These are phyloP conservation scores for Sclerurus mexicanus DNA, from an alignment of 2,113 vertebrate species.

Conservation along the genomic window DNA sequence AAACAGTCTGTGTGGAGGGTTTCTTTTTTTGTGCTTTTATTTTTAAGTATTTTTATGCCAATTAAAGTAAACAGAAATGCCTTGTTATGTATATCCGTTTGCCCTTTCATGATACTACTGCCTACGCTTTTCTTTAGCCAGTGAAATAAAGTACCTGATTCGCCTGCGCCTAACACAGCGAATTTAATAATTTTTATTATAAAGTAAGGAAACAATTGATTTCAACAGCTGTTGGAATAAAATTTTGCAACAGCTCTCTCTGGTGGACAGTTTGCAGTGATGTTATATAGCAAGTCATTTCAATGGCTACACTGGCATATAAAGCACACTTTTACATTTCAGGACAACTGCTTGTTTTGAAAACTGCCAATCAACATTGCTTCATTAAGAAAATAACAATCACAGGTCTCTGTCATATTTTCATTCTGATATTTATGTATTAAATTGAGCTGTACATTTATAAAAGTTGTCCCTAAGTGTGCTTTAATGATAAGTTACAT, in stretches of 20 bases:
- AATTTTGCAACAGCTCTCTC: conserved; percentile 67
- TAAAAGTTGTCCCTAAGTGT: not conserved
- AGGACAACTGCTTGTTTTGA: not conserved
- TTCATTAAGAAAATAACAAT: not conserved
- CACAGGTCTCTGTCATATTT: not conserved
- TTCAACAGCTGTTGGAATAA: not conserved
- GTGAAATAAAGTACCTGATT: not conserved
- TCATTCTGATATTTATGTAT: not conserved
- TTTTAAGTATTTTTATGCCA: not conserved
- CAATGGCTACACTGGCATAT: not conserved
- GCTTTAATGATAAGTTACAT: not conserved
- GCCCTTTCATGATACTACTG: not conserved
- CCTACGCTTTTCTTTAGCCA: not conserved
- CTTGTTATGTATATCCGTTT: not conserved
- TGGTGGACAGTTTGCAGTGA: conserved; percentile 48
- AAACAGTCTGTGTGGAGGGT: not conserved
- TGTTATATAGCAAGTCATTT: not conserved
- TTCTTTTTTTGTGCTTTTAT: not conserved
- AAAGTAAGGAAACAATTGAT: not conserved
- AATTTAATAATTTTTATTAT: not conserved
- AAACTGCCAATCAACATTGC: not conserved
- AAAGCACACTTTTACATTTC: not conserved
- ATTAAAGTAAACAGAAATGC: not conserved
- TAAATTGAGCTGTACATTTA: not conserved
- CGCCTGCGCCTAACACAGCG: not conserved